Percentiles rank a stretch among this genome's conserved stretches.
Conservation (phyloP, 2,113 vertebrate genomes). For the Leucopsar rothschildi region DNA sequence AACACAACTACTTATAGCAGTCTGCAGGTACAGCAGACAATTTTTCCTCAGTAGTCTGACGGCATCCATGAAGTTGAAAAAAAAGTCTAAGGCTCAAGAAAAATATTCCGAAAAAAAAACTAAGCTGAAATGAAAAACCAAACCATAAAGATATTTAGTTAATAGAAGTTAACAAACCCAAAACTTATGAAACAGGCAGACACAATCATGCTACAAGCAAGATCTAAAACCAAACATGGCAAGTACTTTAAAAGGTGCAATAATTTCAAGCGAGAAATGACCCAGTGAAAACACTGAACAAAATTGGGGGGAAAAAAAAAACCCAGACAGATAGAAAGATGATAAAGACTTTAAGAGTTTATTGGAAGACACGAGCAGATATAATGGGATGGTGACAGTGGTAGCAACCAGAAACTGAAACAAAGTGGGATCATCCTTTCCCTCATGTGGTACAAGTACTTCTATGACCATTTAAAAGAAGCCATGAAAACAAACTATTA, state of each 20-base stretch:
- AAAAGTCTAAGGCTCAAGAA: neutral
- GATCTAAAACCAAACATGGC: neutral
- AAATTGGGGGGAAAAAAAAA: neutral
- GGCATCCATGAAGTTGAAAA: neutral
- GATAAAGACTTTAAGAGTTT: slow-evolving; percentile 71
- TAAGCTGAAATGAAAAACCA: neutral
- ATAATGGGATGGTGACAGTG: slow-evolving; percentile 59
- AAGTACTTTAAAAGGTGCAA: neutral
- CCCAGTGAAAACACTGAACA: neutral
- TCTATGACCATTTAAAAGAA: neutral
- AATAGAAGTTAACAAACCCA: neutral
- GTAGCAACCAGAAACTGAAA: slow-evolving; percentile 54
- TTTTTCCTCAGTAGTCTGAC: neutral
- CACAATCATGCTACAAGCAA: neutral
- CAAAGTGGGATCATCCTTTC: neutral
- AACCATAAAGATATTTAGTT: neutral
- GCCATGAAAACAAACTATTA: neutral
- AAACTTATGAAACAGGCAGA: neutral
- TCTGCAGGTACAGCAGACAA: neutral
- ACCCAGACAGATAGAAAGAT: slow-evolving; percentile 67
- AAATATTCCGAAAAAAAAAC: neutral
- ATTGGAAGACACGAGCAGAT: slow-evolving; percentile 73
- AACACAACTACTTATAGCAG: neutral
- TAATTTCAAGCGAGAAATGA: neutral
- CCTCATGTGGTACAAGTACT: neutral